phyloP scores from a whole-genome alignment of 2,888 invertebrate species.

The Nymphalis urticae region DNA sequence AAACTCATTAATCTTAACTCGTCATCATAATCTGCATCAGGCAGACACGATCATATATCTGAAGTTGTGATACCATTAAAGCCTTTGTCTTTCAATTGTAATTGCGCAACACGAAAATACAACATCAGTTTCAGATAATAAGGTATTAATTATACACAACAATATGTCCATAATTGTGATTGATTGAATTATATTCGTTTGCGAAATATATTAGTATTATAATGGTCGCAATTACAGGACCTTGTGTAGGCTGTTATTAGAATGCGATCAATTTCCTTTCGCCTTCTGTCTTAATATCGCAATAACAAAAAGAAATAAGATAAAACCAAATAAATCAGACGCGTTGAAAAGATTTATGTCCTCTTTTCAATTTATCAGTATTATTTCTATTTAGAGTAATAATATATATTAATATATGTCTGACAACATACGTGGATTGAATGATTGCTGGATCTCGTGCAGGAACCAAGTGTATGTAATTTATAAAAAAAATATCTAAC shows the following conservation, averaged over 20 bases:
- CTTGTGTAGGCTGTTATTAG: constrained; percentile 38
- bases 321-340: not conserved
- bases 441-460: too few relatives aligned
- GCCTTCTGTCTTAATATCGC: constrained; percentile 17
- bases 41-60: not conserved
- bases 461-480: too few relatives aligned
- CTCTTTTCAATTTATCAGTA: not conserved
- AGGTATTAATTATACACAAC: constrained; percentile 27
- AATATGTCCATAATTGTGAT: constrained; percentile 29
- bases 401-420: too few relatives aligned
- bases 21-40: not conserved
- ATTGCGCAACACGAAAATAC: constrained; percentile 5
- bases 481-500: too few relatives aligned
- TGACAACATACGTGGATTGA: too few relatives aligned
- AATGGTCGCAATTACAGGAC: constrained; percentile 33
- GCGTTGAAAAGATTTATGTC: not conserved
- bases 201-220: constrained; percentile 28
- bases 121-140: constrained; percentile 14
- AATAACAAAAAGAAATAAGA: not conserved
- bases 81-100: constrained; percentile 2
- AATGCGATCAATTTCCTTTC: constrained; percentile 39
- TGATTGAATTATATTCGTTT: constrained; percentile 33
- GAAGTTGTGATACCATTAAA: not conserved
- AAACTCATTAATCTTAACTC: not conserved
- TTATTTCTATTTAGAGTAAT: too few relatives aligned